Percentiles rank a stretch among this genome's conserved stretches.
These are phyloP conservation scores for Procambarus virginalis DNA, from an alignment of 1,140 invertebrate species.

Conservation along the genomic window DNA sequence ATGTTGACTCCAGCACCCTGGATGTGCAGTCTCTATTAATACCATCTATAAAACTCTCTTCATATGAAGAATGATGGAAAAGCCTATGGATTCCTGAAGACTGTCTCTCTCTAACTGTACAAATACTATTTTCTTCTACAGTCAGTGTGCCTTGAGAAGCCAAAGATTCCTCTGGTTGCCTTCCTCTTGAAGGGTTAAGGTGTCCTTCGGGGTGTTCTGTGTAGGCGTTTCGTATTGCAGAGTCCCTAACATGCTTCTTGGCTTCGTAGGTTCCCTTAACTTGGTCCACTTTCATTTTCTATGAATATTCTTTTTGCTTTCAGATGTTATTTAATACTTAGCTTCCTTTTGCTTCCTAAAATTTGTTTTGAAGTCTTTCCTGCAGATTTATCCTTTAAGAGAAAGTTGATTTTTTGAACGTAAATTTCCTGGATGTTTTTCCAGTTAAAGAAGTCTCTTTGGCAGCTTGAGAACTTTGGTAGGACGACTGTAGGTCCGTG, in stretches of 20 bases:
- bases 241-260: too few relatives aligned
- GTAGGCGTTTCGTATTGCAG: too few relatives aligned
- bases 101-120: too few relatives aligned
- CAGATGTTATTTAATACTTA: background rate
- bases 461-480: background rate
- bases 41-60: too few relatives aligned
- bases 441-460: background rate
- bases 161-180: background rate
- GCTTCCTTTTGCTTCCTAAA: background rate
- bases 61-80: too few relatives aligned
- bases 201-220: background rate
- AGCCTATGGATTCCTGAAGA: too few relatives aligned
- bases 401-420: background rate
- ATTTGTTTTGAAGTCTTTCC: background rate
- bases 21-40: too few relatives aligned
- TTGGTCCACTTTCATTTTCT: background rate
- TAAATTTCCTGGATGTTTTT: background rate
- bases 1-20: too few relatives aligned
- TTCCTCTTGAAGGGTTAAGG: background rate
- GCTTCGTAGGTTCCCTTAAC: background rate
- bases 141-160: too few relatives aligned
- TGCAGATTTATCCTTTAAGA: background rate
- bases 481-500: background rate
- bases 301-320: background rate
- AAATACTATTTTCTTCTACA: background rate